These are phyloP conservation scores for Hesperophylax magnus DNA, from an alignment of 1,140 invertebrate species.

Conservation along the genomic window DNA sequence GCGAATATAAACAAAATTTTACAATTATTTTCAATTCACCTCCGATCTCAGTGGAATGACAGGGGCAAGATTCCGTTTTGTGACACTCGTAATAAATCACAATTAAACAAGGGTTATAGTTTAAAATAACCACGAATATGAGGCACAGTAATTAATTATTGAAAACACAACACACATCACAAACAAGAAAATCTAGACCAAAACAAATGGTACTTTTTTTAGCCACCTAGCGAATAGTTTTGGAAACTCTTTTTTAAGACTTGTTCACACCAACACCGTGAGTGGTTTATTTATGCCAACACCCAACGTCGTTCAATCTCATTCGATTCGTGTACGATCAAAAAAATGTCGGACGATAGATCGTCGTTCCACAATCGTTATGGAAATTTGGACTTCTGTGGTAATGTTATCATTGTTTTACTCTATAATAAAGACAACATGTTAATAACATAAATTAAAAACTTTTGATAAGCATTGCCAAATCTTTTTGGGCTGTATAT, in stretches of 20 bases:
- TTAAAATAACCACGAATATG: not conserved
- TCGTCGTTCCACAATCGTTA: too few relatives aligned
- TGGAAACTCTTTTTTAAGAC: not conserved
- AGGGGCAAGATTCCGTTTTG: not conserved
- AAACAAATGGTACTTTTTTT: slow-evolving; percentile 16
- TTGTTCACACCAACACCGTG: too few relatives aligned
- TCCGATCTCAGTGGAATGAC: slow-evolving; percentile 3
- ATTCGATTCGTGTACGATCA: too few relatives aligned
- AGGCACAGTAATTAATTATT: slow-evolving; percentile 22
- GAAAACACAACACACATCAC: slow-evolving; percentile 13
- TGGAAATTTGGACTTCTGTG: too few relatives aligned
- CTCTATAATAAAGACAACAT: too few relatives aligned
- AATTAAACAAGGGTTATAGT: not conserved
- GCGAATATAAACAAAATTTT: not conserved
- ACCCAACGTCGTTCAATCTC: too few relatives aligned
- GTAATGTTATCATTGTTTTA: too few relatives aligned
- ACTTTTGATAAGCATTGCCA: too few relatives aligned
- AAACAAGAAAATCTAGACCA: slow-evolving; percentile 27
- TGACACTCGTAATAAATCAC: not conserved
- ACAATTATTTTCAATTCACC: not conserved
- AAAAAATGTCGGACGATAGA: too few relatives aligned
- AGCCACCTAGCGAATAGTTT: slow-evolving; percentile 7
- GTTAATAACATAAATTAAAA: too few relatives aligned
- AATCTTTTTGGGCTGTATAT: too few relatives aligned
- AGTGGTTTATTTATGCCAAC: too few relatives aligned